Conservation (phyloP, 2,797 vertebrate genomes). For the Okamejei kenojei region DNA sequence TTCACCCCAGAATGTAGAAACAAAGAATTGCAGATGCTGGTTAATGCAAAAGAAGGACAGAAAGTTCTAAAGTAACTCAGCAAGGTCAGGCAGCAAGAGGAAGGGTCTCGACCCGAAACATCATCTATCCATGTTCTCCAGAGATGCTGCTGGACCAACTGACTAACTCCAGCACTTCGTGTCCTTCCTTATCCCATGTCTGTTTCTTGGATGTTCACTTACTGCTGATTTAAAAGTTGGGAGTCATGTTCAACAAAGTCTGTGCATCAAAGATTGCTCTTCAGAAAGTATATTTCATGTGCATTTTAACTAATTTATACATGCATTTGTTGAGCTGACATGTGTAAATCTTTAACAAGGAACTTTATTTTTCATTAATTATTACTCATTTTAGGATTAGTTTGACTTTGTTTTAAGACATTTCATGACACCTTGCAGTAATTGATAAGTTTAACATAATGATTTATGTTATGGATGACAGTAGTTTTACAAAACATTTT, state of each 20-base stretch:
- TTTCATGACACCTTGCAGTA: slow-evolving; percentile 18
- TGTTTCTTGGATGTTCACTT: background rate
- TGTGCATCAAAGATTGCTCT: background rate
- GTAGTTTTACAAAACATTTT: background rate
- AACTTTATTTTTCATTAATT: background rate
- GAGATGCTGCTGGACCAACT: no score
- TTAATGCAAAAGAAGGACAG: no score
- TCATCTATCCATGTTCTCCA: no score
- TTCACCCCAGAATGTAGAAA: background rate
- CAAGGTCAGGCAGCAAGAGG: no score
- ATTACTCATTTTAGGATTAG: background rate
- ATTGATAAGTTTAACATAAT: background rate
- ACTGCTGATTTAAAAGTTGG: background rate
- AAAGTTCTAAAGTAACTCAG: no score
- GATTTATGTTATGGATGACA: slow-evolving; percentile 22
- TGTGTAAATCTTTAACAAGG: background rate
- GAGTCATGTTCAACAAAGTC: background rate
- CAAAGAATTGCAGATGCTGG: no score
- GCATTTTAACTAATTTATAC: background rate
- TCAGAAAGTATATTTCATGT: background rate
- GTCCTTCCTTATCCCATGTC: background rate
- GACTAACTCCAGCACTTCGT: background rate
- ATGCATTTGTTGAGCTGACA: background rate
- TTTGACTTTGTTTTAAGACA: background rate
- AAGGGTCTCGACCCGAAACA: no score